These are phyloP conservation scores for Brachyopa scutellaris DNA, from an alignment of 2,888 invertebrate species.

Conservation along the genomic window DNA sequence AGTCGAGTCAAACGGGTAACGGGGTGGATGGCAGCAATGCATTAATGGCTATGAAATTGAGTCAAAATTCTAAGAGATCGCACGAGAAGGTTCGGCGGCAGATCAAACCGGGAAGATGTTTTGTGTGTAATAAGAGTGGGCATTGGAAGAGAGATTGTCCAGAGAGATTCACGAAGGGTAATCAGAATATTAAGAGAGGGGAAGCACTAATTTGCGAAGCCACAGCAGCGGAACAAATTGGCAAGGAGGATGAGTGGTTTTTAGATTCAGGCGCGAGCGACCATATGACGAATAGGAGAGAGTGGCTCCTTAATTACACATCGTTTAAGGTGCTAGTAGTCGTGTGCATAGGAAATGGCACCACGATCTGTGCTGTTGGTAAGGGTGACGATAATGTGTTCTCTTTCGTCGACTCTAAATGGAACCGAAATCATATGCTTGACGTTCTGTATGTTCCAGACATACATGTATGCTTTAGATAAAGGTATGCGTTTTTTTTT, in stretches of 20 bases:
- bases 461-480: not conserved
- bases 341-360: slow-evolving; percentile 35
- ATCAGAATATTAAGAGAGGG: too few species aligned
- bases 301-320: slow-evolving; percentile 23
- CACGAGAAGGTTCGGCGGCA: too few species aligned
- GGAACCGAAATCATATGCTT: slow-evolving; percentile 20
- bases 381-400: slow-evolving; percentile 28
- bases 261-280: slow-evolving; percentile 62
- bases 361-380: slow-evolving; percentile 20
- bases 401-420: slow-evolving; percentile 24
- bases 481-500: slow-evolving; percentile 1
- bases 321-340: not conserved
- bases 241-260: too few species aligned
- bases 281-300: slow-evolving; percentile 39
- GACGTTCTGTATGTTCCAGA: too few species aligned
- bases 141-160: too few species aligned
- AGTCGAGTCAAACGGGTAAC: slow-evolving; percentile 12
- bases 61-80: not conserved
- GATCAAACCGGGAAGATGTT: too few species aligned
- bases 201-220: too few species aligned
- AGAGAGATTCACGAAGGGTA: too few species aligned
- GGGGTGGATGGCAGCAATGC: slow-evolving; percentile 24
- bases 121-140: too few species aligned
- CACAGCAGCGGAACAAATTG: slow-evolving; percentile 12
- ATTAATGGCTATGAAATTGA: slow-evolving; percentile 17